Conservation (phyloP, 2,888 invertebrate genomes). For the Leucophenga maculata region DNA sequence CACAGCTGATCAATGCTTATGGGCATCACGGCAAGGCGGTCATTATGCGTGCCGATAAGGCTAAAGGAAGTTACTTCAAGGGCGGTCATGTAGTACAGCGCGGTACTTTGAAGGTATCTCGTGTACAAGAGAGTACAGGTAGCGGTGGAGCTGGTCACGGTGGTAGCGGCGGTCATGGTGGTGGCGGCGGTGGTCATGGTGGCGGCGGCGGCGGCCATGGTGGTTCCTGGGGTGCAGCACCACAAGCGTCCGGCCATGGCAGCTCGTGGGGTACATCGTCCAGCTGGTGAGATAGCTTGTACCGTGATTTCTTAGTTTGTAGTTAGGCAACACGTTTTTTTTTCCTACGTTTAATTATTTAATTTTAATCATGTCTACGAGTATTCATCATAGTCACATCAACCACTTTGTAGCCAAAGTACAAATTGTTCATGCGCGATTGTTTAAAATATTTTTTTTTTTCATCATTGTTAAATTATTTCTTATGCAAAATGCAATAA, state of each 20-base stretch:
- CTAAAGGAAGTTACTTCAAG: slow-evolving; percentile 52
- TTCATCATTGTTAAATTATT: not conserved
- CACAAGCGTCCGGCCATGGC: not conserved
- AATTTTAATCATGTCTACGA: not conserved
- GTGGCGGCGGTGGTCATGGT: not conserved
- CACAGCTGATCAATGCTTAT: slow-evolving; percentile 55
- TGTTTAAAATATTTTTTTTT: slow-evolving; percentile 15
- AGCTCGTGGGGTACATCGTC: slow-evolving; percentile 14
- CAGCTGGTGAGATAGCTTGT: slow-evolving; percentile 33
- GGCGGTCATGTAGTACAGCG: slow-evolving; percentile 64
- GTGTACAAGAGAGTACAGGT: slow-evolving; percentile 45
- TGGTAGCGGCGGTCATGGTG: no score
- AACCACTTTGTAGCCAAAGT: slow-evolving; percentile 28
- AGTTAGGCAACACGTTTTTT: slow-evolving; percentile 32
- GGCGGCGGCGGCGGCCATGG: slow-evolving; percentile 27
- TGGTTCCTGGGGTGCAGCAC: not conserved
- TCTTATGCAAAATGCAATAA: no score
- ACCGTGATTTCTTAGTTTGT: slow-evolving; percentile 27
- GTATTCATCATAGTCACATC: slow-evolving; percentile 23
- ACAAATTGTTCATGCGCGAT: slow-evolving; percentile 20
- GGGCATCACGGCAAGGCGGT: slow-evolving; percentile 58
- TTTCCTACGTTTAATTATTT: not conserved
- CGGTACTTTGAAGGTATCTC: slow-evolving; percentile 59
- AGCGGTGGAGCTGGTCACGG: no score
- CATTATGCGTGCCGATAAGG: slow-evolving; percentile 51